Base-by-base conservation (phyloP, 1,140 invertebrate genomes). In the Drosophila ananassae region DNA sequence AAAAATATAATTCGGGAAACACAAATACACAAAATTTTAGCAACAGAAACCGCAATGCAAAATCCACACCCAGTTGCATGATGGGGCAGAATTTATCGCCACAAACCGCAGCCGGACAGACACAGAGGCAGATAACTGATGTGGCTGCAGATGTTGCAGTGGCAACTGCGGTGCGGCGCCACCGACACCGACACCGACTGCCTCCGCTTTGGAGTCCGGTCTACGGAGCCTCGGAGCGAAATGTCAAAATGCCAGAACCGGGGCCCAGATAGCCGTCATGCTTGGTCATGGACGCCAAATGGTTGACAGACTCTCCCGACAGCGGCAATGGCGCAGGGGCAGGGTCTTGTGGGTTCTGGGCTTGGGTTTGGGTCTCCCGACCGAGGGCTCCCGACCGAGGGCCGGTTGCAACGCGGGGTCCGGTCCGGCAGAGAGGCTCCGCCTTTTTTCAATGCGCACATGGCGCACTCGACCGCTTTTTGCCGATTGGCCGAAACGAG, bases 201-300 rank as follows among this genome's bases (percentile, higher is more conserved):
- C 34, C 34, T 12, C 41, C 41, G 41, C 39, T 7, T 44, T 17
- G 44, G 21, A 47, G 41, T 44, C 41, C 41, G 41, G 41, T 21
- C n/a, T 17, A 13, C 41, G 39, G 46, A 59, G 80, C 48, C 68
- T 52, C 52, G 25, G 52, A 73, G 64, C 82, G 57, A 84, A 73
- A 77, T 85, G 68, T 75, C 76, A 81, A 61, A 81, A 81, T 78
- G 66, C 44, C 39, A 63, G 73, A 13, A 58, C 46, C 37, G 52
- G 56, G 48, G 34, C 39, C 44, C 30, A 53, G 61, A 69, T 51
- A 54, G 48, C 64, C 83, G 82, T 89, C 82, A 87, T 87, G 82
- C 83, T 87, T 87, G 82, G 82, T 89, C 82, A 87, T 87, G 83
- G 82, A 87, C 82, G 79, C 79, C 82, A 87, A 89, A 79, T 83